phyloP scores from a whole-genome alignment of 2,797 vertebrate species.

The Babyrousa celebensis region DNA sequence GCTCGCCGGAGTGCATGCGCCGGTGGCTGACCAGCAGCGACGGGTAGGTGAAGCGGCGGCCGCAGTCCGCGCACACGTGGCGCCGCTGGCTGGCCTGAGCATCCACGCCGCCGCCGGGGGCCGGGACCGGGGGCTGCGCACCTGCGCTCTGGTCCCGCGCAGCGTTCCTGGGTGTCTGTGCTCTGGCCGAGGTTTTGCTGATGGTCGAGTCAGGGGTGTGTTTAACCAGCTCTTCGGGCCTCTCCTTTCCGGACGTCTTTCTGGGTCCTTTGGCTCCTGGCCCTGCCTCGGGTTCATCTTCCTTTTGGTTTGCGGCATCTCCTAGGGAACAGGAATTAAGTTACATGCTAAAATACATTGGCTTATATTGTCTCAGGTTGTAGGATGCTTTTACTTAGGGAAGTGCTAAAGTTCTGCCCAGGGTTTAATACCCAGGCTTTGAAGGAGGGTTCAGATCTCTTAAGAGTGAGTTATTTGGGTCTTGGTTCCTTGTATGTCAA shows the following conservation, averaged over 20 bases:
- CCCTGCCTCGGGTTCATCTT: neutral
- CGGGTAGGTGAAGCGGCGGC: constrained; percentile 85
- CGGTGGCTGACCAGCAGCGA: constrained; percentile 85
- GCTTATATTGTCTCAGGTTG: neutral
- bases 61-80: constrained; percentile 83
- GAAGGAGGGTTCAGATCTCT: neutral
- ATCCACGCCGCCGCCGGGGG: neutral
- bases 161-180: neutral
- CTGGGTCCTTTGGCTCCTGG: neutral
- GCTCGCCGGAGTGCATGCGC: constrained; percentile 85
- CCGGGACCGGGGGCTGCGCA: neutral
- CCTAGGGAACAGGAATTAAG: constrained; percentile 75
- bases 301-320: constrained; percentile 19
- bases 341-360: constrained; percentile 47
- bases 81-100: constrained; percentile 75
- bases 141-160: constrained; percentile 3
- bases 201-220: neutral
- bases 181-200: neutral
- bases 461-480: neutral
- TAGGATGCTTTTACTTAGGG: neutral
- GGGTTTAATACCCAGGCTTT: neutral
- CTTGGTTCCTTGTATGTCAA: neutral
- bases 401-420: neutral
- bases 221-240: neutral
- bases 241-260: neutral